phyloP scores from a whole-genome alignment of 1,140 invertebrate species.

The Agrilus planipennis region DNA sequence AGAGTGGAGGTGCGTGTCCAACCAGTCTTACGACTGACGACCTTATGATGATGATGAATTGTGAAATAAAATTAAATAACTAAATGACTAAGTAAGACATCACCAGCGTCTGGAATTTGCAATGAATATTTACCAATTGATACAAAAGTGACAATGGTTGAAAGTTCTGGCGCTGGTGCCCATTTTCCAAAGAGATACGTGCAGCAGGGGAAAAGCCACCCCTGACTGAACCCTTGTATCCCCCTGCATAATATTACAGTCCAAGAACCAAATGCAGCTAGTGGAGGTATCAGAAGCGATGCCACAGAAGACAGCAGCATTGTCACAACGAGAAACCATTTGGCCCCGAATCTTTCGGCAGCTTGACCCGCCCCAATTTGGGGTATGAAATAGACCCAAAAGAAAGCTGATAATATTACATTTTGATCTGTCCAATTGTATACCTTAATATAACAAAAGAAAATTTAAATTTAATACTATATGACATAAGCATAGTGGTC shows the following conservation, averaged over 20 bases:
- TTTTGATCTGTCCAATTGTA: conserved; percentile 38
- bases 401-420: conserved; percentile 48
- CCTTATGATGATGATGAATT: too few relatives aligned
- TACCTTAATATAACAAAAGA: conserved; percentile 15
- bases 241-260: conserved; percentile 48
- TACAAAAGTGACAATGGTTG: conserved; percentile 7
- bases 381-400: conserved; percentile 43
- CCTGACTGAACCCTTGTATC: conserved; percentile 62
- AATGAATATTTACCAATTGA: conserved; percentile 38
- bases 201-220: conserved; percentile 62
- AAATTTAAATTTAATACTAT: too few relatives aligned
- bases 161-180: conserved; percentile 35
- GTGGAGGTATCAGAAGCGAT: conserved; percentile 34
- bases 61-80: too few relatives aligned
- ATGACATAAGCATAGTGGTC: too few relatives aligned
- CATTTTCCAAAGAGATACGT: conserved; percentile 69
- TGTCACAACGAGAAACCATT: conserved; percentile 42
- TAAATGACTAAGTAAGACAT: too few relatives aligned
- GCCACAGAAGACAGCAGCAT: conserved; percentile 39
- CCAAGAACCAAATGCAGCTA: conserved; percentile 41
- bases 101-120: too few relatives aligned
- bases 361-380: conserved; percentile 53
- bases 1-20: too few relatives aligned
- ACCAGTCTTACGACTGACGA: too few relatives aligned
- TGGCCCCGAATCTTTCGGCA: conserved; percentile 47